These are phyloP conservation scores for Drosophila triauraria DNA, from an alignment of 1,140 invertebrate genomes.

Conservation along the genomic window DNA sequence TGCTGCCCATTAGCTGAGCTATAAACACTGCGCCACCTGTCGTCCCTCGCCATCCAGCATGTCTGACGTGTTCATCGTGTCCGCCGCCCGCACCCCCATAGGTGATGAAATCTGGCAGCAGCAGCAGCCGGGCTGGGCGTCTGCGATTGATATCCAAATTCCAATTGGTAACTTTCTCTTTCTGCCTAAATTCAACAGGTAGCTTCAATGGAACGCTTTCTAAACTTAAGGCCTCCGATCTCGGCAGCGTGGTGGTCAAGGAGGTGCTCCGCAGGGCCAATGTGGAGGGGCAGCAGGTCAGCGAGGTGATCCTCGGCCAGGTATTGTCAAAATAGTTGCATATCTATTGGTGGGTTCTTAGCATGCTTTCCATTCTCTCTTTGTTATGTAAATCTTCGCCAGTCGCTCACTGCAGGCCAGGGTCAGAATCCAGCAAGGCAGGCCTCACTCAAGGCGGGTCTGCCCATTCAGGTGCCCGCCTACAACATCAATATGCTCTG, in stretches of 20 bases:
- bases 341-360: slow-evolving; percentile 5
- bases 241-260: slow-evolving; percentile 91
- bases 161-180: slow-evolving; percentile 70
- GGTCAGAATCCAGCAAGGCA: slow-evolving; percentile 95
- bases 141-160: slow-evolving; percentile 26
- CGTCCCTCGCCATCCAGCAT: slow-evolving; percentile 12
- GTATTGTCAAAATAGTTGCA: slow-evolving; percentile 85
- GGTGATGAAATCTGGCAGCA: slow-evolving; percentile 57
- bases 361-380: slow-evolving; percentile 16
- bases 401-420: slow-evolving; percentile 90
- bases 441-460: slow-evolving; percentile 91
- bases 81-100: slow-evolving; percentile 85
- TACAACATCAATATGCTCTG: slow-evolving; percentile 94
- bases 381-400: slow-evolving; percentile 59
- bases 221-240: slow-evolving; percentile 89
- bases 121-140: slow-evolving; percentile 3
- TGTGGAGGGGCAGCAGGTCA: slow-evolving; percentile 89
- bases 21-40: slow-evolving; percentile 1
- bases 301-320: slow-evolving; percentile 95
- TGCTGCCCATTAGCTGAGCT: slow-evolving; percentile 5
- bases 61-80: slow-evolving; percentile 84
- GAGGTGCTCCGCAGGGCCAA: slow-evolving; percentile 89
- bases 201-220: slow-evolving; percentile 90
- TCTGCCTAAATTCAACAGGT: slow-evolving; percentile 84
- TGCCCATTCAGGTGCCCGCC: slow-evolving; percentile 91